These are phyloP conservation scores for Corydoras maculifer DNA, from an alignment of 2,113 vertebrate genomes.

Conservation along the genomic window DNA sequence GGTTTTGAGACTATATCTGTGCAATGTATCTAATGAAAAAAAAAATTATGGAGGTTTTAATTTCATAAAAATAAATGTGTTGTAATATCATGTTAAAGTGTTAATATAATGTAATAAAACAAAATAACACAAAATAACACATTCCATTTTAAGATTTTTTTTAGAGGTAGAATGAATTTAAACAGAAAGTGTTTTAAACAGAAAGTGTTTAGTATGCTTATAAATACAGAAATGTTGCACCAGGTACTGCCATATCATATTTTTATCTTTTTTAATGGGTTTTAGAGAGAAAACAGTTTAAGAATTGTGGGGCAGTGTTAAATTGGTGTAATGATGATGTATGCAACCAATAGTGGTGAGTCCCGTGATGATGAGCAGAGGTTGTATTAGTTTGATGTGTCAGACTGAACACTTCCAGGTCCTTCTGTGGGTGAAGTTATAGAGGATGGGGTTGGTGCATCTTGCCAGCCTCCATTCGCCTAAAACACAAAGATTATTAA, in stretches of 20 bases:
- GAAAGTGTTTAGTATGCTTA: too few relatives aligned
- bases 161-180: too few relatives aligned
- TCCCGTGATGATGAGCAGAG: conserved; percentile 29
- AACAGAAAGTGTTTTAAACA: too few relatives aligned
- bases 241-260: conserved; percentile 33
- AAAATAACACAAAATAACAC: too few relatives aligned
- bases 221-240: too few relatives aligned
- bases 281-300: conserved; percentile 55
- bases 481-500: conserved; percentile 44
- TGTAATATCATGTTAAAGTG: too few relatives aligned
- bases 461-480: conserved; percentile 99
- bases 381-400: conserved; percentile 95
- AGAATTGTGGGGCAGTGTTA: conserved; percentile 60
- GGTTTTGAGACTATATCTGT: too few relatives aligned
- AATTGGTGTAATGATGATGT: conserved; percentile 33
- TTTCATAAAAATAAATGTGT: too few relatives aligned
- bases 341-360: conserved; percentile 5
- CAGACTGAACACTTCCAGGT: conserved; percentile 98
- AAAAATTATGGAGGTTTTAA: too few relatives aligned
- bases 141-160: too few relatives aligned
- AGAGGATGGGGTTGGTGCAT: conserved; percentile 96
- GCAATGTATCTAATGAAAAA: too few relatives aligned
- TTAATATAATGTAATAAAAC: too few relatives aligned
- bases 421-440: conserved; percentile 99
- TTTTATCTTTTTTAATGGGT: conserved; percentile 37